These are phyloP conservation scores for Fissipunctia ypsillon DNA, from an alignment of 2,888 invertebrate genomes.

Conservation along the genomic window DNA sequence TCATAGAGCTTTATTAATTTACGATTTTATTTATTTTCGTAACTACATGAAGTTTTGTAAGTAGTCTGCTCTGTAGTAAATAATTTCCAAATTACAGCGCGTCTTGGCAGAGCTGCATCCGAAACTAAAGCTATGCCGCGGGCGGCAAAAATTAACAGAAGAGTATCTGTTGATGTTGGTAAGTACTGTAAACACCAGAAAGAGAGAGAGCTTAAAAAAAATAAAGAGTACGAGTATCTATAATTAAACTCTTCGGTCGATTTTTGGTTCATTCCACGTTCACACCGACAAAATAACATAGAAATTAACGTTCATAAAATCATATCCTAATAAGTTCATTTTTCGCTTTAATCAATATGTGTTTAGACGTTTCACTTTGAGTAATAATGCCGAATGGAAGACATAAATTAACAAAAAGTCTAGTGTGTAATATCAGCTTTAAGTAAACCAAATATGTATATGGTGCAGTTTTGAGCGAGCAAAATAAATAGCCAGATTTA, in stretches of 20 bases:
- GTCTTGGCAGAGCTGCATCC: slow-evolving; percentile 79
- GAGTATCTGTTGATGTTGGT: slow-evolving; percentile 83
- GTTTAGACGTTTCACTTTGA: too few relatives aligned
- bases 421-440: too few relatives aligned
- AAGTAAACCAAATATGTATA: too few relatives aligned
- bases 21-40: slow-evolving; percentile 12
- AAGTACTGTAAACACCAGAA: slow-evolving; percentile 50
- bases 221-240: background rate
- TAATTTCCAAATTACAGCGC: slow-evolving; percentile 72
- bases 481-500: too few relatives aligned
- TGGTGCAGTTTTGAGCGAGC: background rate
- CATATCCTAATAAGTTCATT: too few relatives aligned
- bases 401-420: too few relatives aligned
- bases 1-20: slow-evolving; percentile 35
- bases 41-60: slow-evolving; percentile 24
- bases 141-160: slow-evolving; percentile 77
- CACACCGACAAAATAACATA: too few relatives aligned
- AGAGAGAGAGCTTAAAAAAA: background rate
- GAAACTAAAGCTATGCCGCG: slow-evolving; percentile 77
- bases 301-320: background rate
- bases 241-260: background rate
- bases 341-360: too few relatives aligned
- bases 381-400: too few relatives aligned
- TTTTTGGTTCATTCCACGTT: background rate
- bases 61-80: slow-evolving; percentile 13